Evolutionary conservation across 2,797 vertebrate species (phyloP).

Genomic region (Pitangus sulphuratus): DNA sequence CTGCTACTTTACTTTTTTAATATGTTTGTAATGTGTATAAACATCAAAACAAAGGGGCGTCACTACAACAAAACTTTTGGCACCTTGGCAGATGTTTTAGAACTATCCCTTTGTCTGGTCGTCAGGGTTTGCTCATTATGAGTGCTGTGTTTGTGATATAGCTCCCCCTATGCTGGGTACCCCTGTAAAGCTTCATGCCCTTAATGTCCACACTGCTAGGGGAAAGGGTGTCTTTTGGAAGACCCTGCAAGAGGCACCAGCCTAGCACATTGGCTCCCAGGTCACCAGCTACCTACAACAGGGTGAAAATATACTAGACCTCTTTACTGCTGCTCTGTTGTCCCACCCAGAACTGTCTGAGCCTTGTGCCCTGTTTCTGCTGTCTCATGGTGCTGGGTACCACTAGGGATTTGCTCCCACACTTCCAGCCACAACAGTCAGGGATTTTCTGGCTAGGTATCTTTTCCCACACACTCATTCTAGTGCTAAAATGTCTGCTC

Average conservation of each 20-base stretch:
- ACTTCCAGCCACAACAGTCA: not conserved
- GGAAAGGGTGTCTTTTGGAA: not conserved
- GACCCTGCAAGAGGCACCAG: not conserved
- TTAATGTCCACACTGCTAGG: not conserved
- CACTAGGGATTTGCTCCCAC: rapidly evolving
- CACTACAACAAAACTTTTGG: not conserved
- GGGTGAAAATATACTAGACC: not conserved
- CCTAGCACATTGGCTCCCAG: not conserved
- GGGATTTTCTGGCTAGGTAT: not conserved
- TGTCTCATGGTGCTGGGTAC: not conserved
- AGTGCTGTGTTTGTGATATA: not conserved
- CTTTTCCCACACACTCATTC: not conserved
- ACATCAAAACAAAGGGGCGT: not conserved
- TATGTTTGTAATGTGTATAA: not conserved
- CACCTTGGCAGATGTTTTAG: not conserved
- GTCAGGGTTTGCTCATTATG: rapidly evolving
- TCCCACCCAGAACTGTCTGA: not conserved
- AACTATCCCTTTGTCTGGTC: not conserved
- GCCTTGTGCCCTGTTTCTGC: not conserved
- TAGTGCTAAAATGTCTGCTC: not conserved
- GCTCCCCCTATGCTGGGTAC: not conserved
- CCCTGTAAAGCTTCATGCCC: not conserved
- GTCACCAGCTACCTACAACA: not conserved
- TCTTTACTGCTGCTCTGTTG: rapidly evolving
- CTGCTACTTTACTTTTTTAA: not conserved